Evolutionary conservation across 2,888 invertebrate species (phyloP).

Genomic region (Himalopsyche tibetana): DNA sequence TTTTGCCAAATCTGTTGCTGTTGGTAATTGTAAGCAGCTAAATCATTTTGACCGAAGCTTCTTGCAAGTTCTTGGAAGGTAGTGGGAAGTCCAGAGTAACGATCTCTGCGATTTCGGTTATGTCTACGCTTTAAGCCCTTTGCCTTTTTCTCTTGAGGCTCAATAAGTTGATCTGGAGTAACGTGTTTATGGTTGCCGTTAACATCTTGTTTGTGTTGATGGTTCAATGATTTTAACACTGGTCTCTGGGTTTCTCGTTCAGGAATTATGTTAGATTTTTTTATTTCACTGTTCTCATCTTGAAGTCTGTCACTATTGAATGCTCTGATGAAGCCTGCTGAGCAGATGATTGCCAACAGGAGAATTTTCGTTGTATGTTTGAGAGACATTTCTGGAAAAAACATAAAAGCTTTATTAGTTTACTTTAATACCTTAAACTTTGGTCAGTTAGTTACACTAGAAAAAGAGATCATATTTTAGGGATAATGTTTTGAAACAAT

Average conservation of each 20-base stretch:
- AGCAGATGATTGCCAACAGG: conserved; percentile 29
- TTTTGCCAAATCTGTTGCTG: background rate
- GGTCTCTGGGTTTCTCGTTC: conserved; percentile 53
- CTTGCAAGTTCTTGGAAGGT: background rate
- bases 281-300: background rate
- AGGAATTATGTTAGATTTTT: background rate
- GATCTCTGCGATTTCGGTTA: conserved; percentile 41
- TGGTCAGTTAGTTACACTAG: background rate
- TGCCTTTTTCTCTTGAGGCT: conserved; percentile 70
- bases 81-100: background rate
- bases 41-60: background rate
- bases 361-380: background rate
- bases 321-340: conserved; percentile 27
- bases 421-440: background rate
- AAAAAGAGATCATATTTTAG: too few species aligned
- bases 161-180: conserved; percentile 72
- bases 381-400: conserved; percentile 51
- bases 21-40: background rate
- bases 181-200: conserved; percentile 66
- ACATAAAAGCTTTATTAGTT: background rate
- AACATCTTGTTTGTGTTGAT: background rate
- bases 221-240: background rate
- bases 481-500: too few species aligned
- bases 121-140: conserved; percentile 60
- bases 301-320: conserved; percentile 44